Base-by-base conservation (phyloP, 2,888 invertebrate genomes). In the Andrena praecox region DNA sequence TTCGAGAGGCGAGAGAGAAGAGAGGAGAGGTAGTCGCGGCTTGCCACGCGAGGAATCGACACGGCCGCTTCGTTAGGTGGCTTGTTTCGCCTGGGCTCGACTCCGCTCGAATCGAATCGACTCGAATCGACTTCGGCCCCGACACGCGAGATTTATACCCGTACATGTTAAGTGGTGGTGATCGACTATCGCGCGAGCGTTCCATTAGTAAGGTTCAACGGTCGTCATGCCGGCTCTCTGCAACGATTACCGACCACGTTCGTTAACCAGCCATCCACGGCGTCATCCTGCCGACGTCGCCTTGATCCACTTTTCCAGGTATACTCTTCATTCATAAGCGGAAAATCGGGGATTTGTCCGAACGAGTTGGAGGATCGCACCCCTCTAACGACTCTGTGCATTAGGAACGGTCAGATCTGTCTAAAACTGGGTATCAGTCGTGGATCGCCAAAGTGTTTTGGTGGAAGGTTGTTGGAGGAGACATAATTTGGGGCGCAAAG, bases 61-160 rank as follows among this genome's bases (percentile, higher is more conserved):
- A 91, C 88, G 90, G 88, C 10, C 85, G 85, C 90, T 88, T 91
- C 90, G 91, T 92, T 92, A 91, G 90, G 76, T 86, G 90, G 87
- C 87, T 85, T 88, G 84, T 86, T 84, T 86, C 80, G 75, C 54
- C 82, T 83, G 76, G 84, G 52, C 66, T 75, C 82, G 84, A 70
- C 74, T 67, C 83, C 63, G 56, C 56, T 56, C 56, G 56, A 56
- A 27, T 83, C 77, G 82, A 59, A 27, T 83, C 77, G 82, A 59
- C 66, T 75, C 84, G 84, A 42, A 42, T 42, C 42, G 42, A 42
- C 42, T 42, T 42, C 42, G 42, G 42, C 70, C 72, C 63, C 83
- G 56, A 56, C 68, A 64, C 66, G 29, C 66, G 70, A 80, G 85
- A 84, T 91, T 91, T 91, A 91, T 91, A 86, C 85, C 79, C 80